phyloP scores from a whole-genome alignment of 92 coral and sea anemone genomes.

The Parazoanthus swiftii region DNA sequence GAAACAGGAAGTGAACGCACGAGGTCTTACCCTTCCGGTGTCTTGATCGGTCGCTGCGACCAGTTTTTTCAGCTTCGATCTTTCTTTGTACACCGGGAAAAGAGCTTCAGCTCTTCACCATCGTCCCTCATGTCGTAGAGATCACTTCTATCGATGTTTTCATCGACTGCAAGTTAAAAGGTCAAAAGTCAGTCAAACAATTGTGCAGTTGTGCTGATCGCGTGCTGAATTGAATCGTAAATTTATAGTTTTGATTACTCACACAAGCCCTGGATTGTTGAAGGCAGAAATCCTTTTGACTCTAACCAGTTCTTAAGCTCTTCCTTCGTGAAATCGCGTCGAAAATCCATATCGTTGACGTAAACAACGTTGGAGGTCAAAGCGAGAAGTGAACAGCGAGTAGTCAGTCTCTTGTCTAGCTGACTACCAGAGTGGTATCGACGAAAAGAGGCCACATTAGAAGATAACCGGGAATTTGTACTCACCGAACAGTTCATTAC shows the following conservation, averaged over 20 bases:
- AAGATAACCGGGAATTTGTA: too few species aligned
- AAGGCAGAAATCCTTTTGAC: background rate
- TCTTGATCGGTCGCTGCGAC: background rate
- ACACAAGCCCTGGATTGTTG: background rate
- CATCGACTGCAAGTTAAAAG: background rate
- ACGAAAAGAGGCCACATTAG: too few species aligned
- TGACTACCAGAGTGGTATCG: too few species aligned
- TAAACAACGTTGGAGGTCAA: too few species aligned
- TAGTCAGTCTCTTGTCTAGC: too few species aligned
- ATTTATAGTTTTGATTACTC: background rate
- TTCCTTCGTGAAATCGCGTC: background rate
- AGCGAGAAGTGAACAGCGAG: too few species aligned
- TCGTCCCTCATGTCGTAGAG: too few species aligned
- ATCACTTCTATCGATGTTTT: background rate
- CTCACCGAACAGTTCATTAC: too few species aligned
- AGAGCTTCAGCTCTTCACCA: background rate
- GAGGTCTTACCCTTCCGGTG: background rate
- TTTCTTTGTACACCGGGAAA: background rate
- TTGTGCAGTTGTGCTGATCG: background rate
- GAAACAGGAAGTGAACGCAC: background rate
- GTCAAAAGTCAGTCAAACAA: background rate
- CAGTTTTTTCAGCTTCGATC: background rate
- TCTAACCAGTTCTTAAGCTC: background rate
- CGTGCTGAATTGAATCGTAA: background rate
- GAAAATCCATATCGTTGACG: background rate